Conservation (phyloP, 2,113 vertebrate genomes). For the Podocnemis expansa region DNA sequence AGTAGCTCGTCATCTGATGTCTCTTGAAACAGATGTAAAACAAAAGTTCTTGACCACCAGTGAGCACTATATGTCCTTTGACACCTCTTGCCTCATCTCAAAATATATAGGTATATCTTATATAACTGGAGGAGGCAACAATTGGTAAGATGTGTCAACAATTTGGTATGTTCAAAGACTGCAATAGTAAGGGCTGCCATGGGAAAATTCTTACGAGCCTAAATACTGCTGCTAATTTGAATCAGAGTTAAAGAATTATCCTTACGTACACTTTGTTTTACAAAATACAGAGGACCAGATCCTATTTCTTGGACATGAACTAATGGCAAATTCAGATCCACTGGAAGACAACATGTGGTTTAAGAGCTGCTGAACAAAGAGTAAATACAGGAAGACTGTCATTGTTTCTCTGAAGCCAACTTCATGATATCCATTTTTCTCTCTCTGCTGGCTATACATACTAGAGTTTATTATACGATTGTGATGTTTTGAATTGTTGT, state of each 20-base stretch:
- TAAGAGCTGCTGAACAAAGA: neutral
- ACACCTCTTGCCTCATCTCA: neutral
- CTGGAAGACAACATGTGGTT: neutral
- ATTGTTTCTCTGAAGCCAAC: slow-evolving; percentile 7
- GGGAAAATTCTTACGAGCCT: neutral
- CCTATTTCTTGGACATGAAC: neutral
- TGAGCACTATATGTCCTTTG: neutral
- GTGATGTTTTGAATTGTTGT: slow-evolving; percentile 5
- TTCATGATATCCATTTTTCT: neutral
- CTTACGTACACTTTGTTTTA: neutral
- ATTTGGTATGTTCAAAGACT: neutral
- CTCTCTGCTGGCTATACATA: neutral
- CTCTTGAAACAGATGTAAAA: neutral
- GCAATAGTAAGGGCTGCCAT: neutral
- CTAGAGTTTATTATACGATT: neutral
- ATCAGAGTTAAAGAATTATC: neutral
- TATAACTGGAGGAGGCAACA: neutral
- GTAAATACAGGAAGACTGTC: neutral
- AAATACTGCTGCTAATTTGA: neutral
- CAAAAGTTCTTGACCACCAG: neutral
- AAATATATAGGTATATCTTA: neutral
- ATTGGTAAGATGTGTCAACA: neutral
- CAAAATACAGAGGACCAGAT: neutral
- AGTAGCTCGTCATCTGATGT: neutral
- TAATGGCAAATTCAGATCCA: neutral